A percentile compares a stretch with the other conserved stretches of the same genome.
Evolutionary conservation across 2,113 vertebrate genomes (phyloP).

Genomic region (Aptenodytes forsteri): DNA sequence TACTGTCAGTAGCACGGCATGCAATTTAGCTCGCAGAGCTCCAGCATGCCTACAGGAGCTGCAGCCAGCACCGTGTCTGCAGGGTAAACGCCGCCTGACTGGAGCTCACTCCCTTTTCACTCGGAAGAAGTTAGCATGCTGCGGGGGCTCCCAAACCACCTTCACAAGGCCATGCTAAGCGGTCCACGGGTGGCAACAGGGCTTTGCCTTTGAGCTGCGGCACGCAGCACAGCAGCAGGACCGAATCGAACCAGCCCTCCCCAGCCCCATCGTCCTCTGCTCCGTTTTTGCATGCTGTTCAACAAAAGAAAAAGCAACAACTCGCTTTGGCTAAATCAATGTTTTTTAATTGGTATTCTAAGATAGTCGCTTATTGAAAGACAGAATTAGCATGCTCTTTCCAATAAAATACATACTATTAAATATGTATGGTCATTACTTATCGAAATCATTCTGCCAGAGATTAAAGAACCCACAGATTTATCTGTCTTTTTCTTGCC

Average conservation of each 20-base stretch:
- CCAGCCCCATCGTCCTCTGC: neutral
- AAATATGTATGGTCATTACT: neutral
- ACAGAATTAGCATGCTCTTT: neutral
- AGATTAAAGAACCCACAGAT: neutral
- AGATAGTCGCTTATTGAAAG: neutral
- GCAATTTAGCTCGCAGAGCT: neutral
- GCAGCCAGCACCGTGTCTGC: neutral
- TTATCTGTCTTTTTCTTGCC: neutral
- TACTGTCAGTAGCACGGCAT: neutral
- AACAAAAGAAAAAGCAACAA: neutral
- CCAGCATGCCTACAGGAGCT: neutral
- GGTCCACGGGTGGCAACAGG: neutral
- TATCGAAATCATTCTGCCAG: neutral
- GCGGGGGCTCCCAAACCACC: neutral
- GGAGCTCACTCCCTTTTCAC: neutral
- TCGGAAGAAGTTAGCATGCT: neutral
- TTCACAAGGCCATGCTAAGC: neutral
- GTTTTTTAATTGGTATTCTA: neutral
- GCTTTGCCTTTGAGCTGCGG: neutral
- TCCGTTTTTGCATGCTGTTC: rapidly evolving
- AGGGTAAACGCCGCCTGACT: neutral
- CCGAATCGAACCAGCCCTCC: rapidly evolving
- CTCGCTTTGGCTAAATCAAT: neutral
- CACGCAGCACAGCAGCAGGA: rapidly evolving
- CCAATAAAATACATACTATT: neutral